A percentile compares a stretch with the other conserved stretches of the same genome.
Conservation (phyloP, 2,888 invertebrate species). For the Rhagophthalmus giganteus region DNA sequence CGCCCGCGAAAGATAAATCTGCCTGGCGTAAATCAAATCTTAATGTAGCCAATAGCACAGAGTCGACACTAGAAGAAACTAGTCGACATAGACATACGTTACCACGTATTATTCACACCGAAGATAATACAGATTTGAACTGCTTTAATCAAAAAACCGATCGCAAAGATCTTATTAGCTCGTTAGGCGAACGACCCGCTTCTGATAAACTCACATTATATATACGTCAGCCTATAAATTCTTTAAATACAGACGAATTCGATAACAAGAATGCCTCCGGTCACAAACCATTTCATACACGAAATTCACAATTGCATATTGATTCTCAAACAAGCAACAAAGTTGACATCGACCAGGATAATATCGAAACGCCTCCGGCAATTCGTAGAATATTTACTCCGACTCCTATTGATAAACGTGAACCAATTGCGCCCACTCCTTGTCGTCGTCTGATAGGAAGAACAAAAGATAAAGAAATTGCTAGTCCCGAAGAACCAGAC, state of each 20-base stretch:
- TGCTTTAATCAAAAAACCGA: conserved; percentile 58
- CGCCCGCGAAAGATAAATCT: conserved; percentile 72
- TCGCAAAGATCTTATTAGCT: conserved; percentile 59
- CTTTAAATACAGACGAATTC: conserved; percentile 17
- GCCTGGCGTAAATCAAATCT: conserved; percentile 74
- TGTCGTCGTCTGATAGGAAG: conserved; percentile 59
- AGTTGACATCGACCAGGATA: conserved; percentile 86
- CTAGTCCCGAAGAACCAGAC: conserved; percentile 51
- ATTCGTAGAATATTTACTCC: conserved; percentile 70
- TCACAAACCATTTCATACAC: conserved; percentile 27
- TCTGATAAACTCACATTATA: conserved; percentile 65
- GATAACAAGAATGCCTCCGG: conserved; percentile 28
- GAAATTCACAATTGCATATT: conserved; percentile 36
- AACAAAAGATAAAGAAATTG: conserved; percentile 38
- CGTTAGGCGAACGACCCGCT: conserved; percentile 57
- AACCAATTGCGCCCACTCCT: conserved; percentile 56
- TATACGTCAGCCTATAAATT: conserved; percentile 58
- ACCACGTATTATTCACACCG: conserved; percentile 43
- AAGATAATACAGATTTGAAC: conserved; percentile 55
- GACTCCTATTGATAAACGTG: conserved; percentile 62
- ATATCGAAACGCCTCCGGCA: conserved; percentile 87
- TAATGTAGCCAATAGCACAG: conserved; percentile 65
- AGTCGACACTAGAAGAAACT: conserved; percentile 67
- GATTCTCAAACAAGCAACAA: conserved; percentile 60
- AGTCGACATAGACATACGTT: conserved; percentile 62